Percentiles rank a stretch among this genome's conserved stretches.
phyloP scores from a whole-genome alignment of 1,140 invertebrate genomes.

The Ptiloglossa arizonensis region DNA sequence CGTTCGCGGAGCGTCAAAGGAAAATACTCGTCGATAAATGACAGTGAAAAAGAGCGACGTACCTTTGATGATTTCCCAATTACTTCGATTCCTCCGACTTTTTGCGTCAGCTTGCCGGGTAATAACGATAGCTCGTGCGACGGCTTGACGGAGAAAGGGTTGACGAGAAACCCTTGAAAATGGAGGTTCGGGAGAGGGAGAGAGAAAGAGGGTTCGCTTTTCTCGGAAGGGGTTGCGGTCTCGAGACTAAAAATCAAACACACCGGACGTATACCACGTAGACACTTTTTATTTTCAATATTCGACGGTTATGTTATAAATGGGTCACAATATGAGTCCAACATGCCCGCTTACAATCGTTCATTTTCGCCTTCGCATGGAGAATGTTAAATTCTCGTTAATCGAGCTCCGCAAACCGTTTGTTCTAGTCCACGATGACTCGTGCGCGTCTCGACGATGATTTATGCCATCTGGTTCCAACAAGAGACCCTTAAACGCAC shows the following conservation, averaged over 20 bases:
- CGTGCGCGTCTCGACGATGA: constrained; percentile 5
- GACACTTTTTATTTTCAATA: constrained; percentile 66
- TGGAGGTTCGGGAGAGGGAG: constrained; percentile 6
- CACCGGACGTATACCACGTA: constrained; percentile 52
- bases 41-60: not conserved
- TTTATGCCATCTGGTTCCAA: no score
- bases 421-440: constrained; percentile 26
- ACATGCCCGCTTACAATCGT: constrained; percentile 53
- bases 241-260: not conserved
- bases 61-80: not conserved
- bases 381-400: no score
- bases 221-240: not conserved
- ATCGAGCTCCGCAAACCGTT: constrained; percentile 5
- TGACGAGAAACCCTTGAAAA: not conserved
- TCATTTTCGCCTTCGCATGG: constrained; percentile 32
- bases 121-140: not conserved
- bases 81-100: not conserved
- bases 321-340: constrained; percentile 63
- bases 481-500: no score
- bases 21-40: not conserved
- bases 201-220: no score
- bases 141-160: not conserved
- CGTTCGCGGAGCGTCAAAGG: no score
- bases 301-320: constrained; percentile 66
- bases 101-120: no score